Evolutionary conservation across 2,888 invertebrate species (phyloP), one percentile per base, ranked within the genome.

Genomic region (Tenthredo scrophulariae): DNA sequence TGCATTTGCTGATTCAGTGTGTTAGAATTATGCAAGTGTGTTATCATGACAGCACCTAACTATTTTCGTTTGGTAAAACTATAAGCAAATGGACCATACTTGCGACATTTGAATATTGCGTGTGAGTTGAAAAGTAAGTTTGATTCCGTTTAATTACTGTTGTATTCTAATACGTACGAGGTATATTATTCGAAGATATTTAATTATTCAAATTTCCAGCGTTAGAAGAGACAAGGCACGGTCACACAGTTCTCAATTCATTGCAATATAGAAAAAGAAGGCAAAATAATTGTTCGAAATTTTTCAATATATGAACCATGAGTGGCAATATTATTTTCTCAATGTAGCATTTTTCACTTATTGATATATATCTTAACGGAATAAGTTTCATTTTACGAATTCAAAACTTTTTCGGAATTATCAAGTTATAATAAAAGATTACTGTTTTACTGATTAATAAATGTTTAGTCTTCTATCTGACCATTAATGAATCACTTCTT

Each of bases 1-100:
- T 93, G 92, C 93, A 93, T 93, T 92, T 93, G 93, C 92, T 92
- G 90, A 91, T 91, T 92, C 91, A 91, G 91, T 92, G 91, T 91
- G 89, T 91, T 92, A 91, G 91, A 87, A 87, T 43, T 85, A 85
- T 80, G 85, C 80, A 85, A 85, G 80, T 72, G 85, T 85, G 33
- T 82, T 88, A 85, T 75, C 87, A 86, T 82, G 72, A 85, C 37
- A 83, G 72, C 65, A 46, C 84, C 85, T 75, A 58, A 85, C 33
- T 18, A 26, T 87, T 84, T 85, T 85, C 87, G 87, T 54, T 86
- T 74, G 79, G 79, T 75, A 5, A 85, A 89, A 90, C 91, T 91
- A 90, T 89, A 89, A 92, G 91, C 91, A 91, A 91, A 92, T 91
- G 91, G 90, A 92, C 91, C 88, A 87, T 92, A 91, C 91, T 89